A percentile compares a stretch with the other conserved stretches of the same genome.
These are phyloP conservation scores for Lamproptera curius DNA, from an alignment of 2,888 invertebrate species.

Conservation along the genomic window DNA sequence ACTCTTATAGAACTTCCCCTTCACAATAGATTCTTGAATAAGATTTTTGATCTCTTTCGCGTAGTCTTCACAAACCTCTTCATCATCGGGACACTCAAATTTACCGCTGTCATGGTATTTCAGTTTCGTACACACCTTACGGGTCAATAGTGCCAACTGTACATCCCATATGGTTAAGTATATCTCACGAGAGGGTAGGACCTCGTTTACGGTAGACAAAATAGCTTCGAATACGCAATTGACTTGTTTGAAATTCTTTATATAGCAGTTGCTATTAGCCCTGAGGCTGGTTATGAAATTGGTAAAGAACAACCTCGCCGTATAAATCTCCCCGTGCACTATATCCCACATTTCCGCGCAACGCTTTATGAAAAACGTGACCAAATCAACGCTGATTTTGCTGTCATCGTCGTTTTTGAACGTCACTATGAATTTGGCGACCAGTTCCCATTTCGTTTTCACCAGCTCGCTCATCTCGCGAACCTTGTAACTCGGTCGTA, in stretches of 20 bases:
- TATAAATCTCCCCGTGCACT: slow-evolving; percentile 22
- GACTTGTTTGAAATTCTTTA: slow-evolving; percentile 18
- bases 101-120: slow-evolving; percentile 18
- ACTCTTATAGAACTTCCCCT: slow-evolving; percentile 24
- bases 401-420: slow-evolving; percentile 1
- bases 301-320: slow-evolving; percentile 24
- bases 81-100: slow-evolving; percentile 5
- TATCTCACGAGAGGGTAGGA: slow-evolving; percentile 28
- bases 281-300: slow-evolving; percentile 29
- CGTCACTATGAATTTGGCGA: slow-evolving; percentile 23
- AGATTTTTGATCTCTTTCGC: slow-evolving; percentile 32
- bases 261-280: slow-evolving; percentile 13
- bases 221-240: slow-evolving; percentile 32
- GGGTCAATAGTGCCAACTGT: slow-evolving; percentile 27
- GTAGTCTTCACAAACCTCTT: slow-evolving; percentile 25
- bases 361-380: slow-evolving; percentile 28
- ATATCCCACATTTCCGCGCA: slow-evolving; percentile 31
- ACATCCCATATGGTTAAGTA: slow-evolving; percentile 39
- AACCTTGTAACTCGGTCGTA: slow-evolving; percentile 15
- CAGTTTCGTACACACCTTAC: slow-evolving; percentile 21
- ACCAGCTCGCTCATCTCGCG: slow-evolving; percentile 24
- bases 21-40: slow-evolving; percentile 29
- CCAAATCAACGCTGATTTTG: slow-evolving; percentile 18
- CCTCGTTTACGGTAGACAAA: slow-evolving; percentile 25
- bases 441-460: slow-evolving; percentile 34